These are phyloP conservation scores for Myotis davidii DNA, from an alignment of 2,113 vertebrate species.

Conservation along the genomic window DNA sequence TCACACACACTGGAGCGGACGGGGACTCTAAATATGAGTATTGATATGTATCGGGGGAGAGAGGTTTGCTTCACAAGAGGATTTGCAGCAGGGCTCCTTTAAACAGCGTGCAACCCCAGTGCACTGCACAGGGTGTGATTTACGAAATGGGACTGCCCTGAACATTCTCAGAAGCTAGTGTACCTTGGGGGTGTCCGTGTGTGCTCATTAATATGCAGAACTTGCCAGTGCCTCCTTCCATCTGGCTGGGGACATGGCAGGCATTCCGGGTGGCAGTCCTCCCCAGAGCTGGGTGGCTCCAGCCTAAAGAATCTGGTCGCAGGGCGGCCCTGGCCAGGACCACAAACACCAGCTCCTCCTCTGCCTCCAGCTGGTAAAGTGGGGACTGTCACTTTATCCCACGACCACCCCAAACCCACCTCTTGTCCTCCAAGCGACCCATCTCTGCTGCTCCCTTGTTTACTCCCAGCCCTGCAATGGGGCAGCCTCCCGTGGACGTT, in stretches of 20 bases:
- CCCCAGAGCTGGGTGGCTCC: background rate
- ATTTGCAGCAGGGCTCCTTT: background rate
- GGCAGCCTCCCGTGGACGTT: background rate
- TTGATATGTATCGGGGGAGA: background rate
- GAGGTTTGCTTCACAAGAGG: background rate
- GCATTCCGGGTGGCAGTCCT: background rate
- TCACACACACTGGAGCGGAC: background rate
- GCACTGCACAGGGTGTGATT: background rate
- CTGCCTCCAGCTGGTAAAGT: background rate
- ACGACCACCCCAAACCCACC: background rate
- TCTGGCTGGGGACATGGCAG: accelerated
- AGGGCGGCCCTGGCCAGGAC: no score
- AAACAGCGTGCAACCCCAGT: background rate
- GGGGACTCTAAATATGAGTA: background rate
- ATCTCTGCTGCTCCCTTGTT: background rate
- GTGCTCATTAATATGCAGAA: background rate
- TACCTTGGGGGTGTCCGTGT: accelerated
- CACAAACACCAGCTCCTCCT: background rate
- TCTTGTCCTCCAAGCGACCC: background rate
- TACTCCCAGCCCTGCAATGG: no score
- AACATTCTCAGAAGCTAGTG: background rate
- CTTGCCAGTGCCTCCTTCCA: background rate
- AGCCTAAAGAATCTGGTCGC: background rate
- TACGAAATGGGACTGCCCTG: background rate
- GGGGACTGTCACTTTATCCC: background rate